These are phyloP conservation scores for Coptotermes formosanus DNA, from an alignment of 1,140 invertebrate species.

Conservation along the genomic window DNA sequence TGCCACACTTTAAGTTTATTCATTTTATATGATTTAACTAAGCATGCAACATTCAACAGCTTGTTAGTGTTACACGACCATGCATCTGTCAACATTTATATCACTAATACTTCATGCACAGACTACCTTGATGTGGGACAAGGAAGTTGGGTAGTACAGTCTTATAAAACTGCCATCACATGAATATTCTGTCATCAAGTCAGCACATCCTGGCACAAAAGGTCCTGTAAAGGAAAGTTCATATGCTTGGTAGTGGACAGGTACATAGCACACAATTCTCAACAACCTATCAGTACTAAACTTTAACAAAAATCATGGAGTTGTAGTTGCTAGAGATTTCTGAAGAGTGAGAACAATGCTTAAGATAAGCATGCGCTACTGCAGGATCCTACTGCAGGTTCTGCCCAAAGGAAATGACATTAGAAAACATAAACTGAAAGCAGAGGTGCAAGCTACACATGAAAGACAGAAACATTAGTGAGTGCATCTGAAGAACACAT, in stretches of 20 bases:
- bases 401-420: no score
- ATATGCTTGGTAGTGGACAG: not conserved
- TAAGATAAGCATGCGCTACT: no score
- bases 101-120: not conserved
- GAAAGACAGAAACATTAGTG: no score
- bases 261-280: not conserved
- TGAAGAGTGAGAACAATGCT: no score
- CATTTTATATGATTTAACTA: not conserved
- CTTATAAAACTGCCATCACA: constrained; percentile 47
- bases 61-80: not conserved
- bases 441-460: no score
- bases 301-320: no score
- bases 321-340: no score
- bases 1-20: not conserved
- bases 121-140: constrained; percentile 32
- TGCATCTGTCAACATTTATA: not conserved
- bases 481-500: no score
- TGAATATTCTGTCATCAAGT: constrained; percentile 49
- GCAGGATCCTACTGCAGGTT: no score
- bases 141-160: constrained; percentile 49
- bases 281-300: not conserved
- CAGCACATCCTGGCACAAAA: constrained; percentile 47
- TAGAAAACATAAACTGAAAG: no score
- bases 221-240: constrained; percentile 45
- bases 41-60: not conserved